A percentile compares a stretch with the other conserved stretches of the same genome.
Conservation (phyloP, 2,113 vertebrate genomes). For the Rhinolophus ferrumequinum region DNA sequence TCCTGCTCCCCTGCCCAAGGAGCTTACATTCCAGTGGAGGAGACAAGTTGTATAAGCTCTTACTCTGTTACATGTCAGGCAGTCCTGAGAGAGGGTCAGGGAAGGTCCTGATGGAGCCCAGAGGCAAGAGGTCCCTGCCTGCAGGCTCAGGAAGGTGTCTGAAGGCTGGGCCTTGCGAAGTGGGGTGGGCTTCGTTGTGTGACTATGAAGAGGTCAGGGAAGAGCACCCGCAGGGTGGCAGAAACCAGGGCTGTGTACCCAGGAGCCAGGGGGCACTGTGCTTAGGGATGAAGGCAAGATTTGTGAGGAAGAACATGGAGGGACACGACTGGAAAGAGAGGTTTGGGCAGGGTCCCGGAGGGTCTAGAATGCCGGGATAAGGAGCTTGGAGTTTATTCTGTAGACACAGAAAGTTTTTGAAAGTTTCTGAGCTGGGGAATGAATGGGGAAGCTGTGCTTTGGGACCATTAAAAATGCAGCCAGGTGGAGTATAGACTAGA, state of each 20-base stretch:
- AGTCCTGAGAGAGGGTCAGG: not conserved
- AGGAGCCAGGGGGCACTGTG: fast-evolving
- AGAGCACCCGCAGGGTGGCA: fast-evolving
- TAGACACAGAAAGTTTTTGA: not conserved
- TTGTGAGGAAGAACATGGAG: fast-evolving
- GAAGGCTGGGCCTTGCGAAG: not conserved
- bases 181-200: not conserved
- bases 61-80: fast-evolving
- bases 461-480: conserved; percentile 63
- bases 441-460: not conserved
- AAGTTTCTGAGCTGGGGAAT: not conserved
- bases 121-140: fast-evolving
- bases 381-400: not conserved
- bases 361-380: not conserved
- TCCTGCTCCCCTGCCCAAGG: not conserved
- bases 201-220: fast-evolving
- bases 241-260: not conserved
- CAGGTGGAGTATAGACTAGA: not conserved
- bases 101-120: not conserved
- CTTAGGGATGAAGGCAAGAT: fast-evolving
- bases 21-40: not conserved
- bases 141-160: fast-evolving
- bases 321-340: fast-evolving
- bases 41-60: fast-evolving
- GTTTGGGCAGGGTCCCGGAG: fast-evolving